phyloP scores from a whole-genome alignment of 2,888 invertebrate genomes.

The Helleia helle region DNA sequence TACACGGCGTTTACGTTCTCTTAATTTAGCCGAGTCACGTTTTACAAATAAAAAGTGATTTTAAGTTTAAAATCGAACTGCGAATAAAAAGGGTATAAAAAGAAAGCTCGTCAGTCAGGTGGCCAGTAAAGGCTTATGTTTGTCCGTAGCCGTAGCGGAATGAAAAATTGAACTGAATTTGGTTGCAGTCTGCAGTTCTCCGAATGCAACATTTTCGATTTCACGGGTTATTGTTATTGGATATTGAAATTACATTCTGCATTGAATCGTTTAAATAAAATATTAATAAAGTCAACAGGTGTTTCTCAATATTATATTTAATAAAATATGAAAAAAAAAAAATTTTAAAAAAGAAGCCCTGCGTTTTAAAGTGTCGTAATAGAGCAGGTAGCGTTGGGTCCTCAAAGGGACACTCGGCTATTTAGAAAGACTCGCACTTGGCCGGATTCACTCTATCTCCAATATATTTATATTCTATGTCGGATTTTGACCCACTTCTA shows the following conservation, averaged over 20 bases:
- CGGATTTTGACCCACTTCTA: too few relatives aligned
- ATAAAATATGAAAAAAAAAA: too few relatives aligned
- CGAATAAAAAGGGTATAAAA: slow-evolving; percentile 17
- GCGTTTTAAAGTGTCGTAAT: too few relatives aligned
- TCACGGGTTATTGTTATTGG: slow-evolving; percentile 1
- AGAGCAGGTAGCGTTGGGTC: too few relatives aligned
- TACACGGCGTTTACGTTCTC: not conserved
- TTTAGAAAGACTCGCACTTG: too few relatives aligned
- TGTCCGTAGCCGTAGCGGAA: slow-evolving; percentile 40
- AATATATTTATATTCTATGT: too few relatives aligned
- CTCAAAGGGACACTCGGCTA: too few relatives aligned
- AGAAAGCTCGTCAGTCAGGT: slow-evolving; percentile 35
- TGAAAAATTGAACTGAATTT: slow-evolving; percentile 44
- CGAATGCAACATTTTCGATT: not conserved
- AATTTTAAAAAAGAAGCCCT: too few relatives aligned
- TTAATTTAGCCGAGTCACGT: not conserved
- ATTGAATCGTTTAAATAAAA: not conserved
- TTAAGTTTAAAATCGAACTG: slow-evolving; percentile 13
- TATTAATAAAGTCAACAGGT: too few relatives aligned
- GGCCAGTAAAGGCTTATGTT: slow-evolving; percentile 39
- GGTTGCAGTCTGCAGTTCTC: slow-evolving; percentile 14
- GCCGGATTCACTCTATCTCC: too few relatives aligned
- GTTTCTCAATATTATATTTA: too few relatives aligned
- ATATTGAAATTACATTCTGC: slow-evolving; percentile 2
- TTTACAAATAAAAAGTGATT: slow-evolving; percentile 8